A percentile compares a stretch with the other conserved stretches of the same genome.
These are phyloP conservation scores for Cistogaster globosa DNA, from an alignment of 2,888 invertebrate genomes.

Conservation along the genomic window DNA sequence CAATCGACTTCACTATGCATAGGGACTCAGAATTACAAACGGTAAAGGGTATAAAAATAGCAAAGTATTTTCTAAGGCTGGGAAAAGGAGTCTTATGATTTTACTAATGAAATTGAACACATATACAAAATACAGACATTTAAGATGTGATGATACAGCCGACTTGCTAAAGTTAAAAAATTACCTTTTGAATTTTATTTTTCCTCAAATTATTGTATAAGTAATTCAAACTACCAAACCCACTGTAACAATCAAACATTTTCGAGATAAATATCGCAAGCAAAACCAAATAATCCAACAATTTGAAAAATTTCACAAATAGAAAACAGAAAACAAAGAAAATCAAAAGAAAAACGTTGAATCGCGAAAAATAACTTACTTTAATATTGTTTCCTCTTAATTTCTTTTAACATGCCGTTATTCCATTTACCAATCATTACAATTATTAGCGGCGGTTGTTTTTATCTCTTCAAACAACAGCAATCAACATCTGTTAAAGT, in stretches of 20 bases:
- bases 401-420: slow-evolving; percentile 70
- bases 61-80: no score
- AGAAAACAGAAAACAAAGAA: not conserved
- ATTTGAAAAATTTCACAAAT: slow-evolving; percentile 37
- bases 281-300: slow-evolving; percentile 26
- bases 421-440: slow-evolving; percentile 71
- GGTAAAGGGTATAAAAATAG: no score
- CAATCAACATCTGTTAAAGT: slow-evolving; percentile 53
- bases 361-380: slow-evolving; percentile 61
- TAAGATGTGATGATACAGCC: no score
- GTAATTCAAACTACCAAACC: not conserved
- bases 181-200: not conserved
- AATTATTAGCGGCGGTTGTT: slow-evolving; percentile 72
- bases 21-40: no score
- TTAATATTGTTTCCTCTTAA: slow-evolving; percentile 71
- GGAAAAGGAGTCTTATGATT: no score
- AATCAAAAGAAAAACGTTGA: slow-evolving; percentile 19
- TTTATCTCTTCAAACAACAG: slow-evolving; percentile 61
- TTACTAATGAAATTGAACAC: no score
- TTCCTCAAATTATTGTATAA: not conserved
- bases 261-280: slow-evolving; percentile 25
- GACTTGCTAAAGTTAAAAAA: no score
- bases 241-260: slow-evolving; percentile 22
- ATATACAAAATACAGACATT: no score
- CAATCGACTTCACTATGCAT: no score